phyloP scores from a whole-genome alignment of 2,888 invertebrate genomes.

The Saturnia japonica region DNA sequence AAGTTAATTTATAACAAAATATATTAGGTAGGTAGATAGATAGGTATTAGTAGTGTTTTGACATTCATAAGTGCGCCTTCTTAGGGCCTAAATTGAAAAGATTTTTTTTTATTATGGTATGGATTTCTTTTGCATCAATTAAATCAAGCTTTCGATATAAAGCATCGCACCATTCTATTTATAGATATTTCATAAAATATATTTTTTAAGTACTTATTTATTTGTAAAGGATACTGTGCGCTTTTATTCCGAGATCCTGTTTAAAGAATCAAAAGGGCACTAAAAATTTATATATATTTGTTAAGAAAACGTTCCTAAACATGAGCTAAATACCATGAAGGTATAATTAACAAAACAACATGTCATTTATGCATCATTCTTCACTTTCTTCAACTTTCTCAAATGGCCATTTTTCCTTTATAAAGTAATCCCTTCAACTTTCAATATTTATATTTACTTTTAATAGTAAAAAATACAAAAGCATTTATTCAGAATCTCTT shows the following conservation, averaged over 20 bases:
- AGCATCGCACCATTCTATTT: no score
- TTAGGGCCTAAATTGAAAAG: no score
- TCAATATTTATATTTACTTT: neutral
- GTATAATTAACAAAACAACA: neutral
- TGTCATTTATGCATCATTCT: neutral
- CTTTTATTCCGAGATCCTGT: neutral
- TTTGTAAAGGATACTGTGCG: neutral
- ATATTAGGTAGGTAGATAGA: no score
- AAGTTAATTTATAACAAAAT: no score
- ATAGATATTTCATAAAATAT: no score
- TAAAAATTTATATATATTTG: neutral
- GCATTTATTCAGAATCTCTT: neutral
- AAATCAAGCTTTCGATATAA: no score
- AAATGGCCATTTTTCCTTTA: neutral
- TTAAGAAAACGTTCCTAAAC: neutral
- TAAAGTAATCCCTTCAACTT: neutral
- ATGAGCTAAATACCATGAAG: neutral
- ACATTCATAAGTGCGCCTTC: no score
- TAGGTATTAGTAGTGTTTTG: no score
- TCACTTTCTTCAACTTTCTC: constrained; percentile 8
- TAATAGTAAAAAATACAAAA: neutral
- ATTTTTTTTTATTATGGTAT: no score
- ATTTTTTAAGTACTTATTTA: no score
- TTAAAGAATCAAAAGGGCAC: neutral
- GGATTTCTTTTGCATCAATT: no score